Base-by-base conservation (phyloP, 1,140 invertebrate genomes). In the Hycleus phaleratus region DNA sequence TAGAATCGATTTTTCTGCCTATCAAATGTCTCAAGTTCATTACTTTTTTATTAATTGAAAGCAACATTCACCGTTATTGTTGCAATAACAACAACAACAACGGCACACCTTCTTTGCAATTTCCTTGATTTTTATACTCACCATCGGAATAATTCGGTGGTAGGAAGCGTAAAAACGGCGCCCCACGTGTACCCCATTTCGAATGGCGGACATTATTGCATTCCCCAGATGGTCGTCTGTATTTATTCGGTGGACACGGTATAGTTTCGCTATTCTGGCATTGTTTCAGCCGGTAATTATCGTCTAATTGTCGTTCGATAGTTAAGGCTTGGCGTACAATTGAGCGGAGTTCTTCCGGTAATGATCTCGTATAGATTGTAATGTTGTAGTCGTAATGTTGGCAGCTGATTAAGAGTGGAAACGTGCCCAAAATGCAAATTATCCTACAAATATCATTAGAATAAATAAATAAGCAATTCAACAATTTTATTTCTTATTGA, bases 121-220 rank as follows among this genome's bases (percentile, higher is more conserved):
- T 42, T 42, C 4, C 10, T 46, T 25, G 46, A 46, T 24, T 9
- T 12, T 63, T 65, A 60, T 59, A 73, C 75, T 83, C 79, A 86
- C 91, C 90, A 75, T 95, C 92, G 18, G 83, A 82, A 75, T 98
- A 98, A 46, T 83, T 81, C 0, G 93, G 80, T 3, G 84, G 80
- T 38, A 96, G 64, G 11, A 93, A 77, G 54, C 95, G 80, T 18
- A 90, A 75, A 70, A 95, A 93, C 4, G 91, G 81, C 46, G 87
- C 88, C 24, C 90, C 87, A 26, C 91, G 81, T 50, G 86, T 83
- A 3, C 95, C 96, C 91, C 92, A 94, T 9, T 84, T 81, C 4
- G 93, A 84, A 72, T 95, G 86, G 39, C 90, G 80, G 0, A 97
- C 85, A 74, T 98, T 98, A 75, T 98, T 98, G 73, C 96, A 98